These are phyloP conservation scores for Promerops cafer DNA, from an alignment of 2,113 vertebrate species.

Conservation along the genomic window DNA sequence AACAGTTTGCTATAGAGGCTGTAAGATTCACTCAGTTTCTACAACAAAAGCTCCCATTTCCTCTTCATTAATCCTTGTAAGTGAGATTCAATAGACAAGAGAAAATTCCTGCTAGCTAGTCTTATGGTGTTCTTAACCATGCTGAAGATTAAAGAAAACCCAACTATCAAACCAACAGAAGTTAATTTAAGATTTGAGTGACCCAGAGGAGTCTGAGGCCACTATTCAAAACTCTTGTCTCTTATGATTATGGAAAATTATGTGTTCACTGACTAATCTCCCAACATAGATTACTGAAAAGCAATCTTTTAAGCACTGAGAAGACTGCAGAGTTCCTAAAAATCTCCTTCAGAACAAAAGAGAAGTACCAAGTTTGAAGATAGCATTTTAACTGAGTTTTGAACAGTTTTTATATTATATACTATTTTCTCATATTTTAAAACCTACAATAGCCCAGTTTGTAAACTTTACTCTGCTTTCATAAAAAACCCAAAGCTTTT, in stretches of 20 bases:
- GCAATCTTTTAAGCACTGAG: not conserved
- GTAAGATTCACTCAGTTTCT: constrained; percentile 55
- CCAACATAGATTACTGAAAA: not conserved
- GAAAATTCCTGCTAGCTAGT: constrained; percentile 32
- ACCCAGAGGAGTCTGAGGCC: not conserved
- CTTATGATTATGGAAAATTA: not conserved
- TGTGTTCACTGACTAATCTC: not conserved
- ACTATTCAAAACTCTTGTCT: not conserved
- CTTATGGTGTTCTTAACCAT: not conserved
- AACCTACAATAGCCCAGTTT: not conserved
- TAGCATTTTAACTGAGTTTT: not conserved
- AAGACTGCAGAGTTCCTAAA: not conserved
- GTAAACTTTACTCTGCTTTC: not conserved
- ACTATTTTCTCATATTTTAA: not conserved
- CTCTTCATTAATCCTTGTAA: constrained; percentile 69
- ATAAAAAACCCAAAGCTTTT: not conserved
- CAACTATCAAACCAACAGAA: not conserved
- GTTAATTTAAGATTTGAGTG: not conserved
- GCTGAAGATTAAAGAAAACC: not conserved
- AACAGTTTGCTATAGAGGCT: constrained; percentile 69
- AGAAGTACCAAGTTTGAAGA: not conserved
- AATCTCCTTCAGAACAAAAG: not conserved
- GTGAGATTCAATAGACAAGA: constrained; percentile 51
- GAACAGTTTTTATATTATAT: not conserved
- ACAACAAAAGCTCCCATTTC: constrained; percentile 58